These are phyloP conservation scores for Ceratina australensis DNA, from an alignment of 1,140 invertebrate genomes.

Conservation along the genomic window DNA sequence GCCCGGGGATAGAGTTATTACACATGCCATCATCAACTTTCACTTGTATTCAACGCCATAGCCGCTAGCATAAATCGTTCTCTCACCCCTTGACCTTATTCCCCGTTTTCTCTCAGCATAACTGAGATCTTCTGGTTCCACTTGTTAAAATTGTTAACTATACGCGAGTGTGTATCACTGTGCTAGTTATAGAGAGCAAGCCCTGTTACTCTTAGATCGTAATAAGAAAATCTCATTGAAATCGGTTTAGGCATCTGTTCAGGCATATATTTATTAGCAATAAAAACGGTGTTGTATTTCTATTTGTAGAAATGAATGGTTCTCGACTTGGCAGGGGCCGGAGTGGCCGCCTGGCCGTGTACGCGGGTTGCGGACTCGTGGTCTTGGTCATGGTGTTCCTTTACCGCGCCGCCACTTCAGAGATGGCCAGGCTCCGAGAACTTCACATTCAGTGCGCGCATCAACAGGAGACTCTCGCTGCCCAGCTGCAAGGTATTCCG, in stretches of 20 bases:
- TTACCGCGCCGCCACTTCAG: conserved; percentile 73
- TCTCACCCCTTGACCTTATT: conserved; percentile 29
- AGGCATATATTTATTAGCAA: background rate
- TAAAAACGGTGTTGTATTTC: conserved; percentile 11
- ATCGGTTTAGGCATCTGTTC: too few species aligned
- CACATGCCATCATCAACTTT: conserved; percentile 25
- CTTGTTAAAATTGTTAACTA: background rate
- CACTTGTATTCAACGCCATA: conserved; percentile 8
- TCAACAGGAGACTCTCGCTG: conserved; percentile 77
- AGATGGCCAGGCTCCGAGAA: conserved; percentile 75
- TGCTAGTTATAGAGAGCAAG: too few species aligned
- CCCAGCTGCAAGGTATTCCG: conserved; percentile 78
- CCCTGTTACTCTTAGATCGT: too few species aligned
- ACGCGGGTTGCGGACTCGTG: conserved; percentile 67
- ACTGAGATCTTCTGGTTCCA: background rate
- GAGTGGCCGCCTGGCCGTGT: conserved; percentile 74
- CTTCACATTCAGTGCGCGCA: conserved; percentile 75
- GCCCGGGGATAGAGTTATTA: background rate
- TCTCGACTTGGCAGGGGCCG: conserved; percentile 77
- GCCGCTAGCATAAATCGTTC: conserved; percentile 23
- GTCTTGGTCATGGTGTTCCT: conserved; percentile 73
- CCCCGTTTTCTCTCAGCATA: conserved; percentile 23
- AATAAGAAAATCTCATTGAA: too few species aligned
- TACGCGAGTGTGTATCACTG: too few species aligned
- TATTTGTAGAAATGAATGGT: conserved; percentile 73